phyloP scores from a whole-genome alignment of 1,140 invertebrate species.

The Sarcophaga bullata region DNA sequence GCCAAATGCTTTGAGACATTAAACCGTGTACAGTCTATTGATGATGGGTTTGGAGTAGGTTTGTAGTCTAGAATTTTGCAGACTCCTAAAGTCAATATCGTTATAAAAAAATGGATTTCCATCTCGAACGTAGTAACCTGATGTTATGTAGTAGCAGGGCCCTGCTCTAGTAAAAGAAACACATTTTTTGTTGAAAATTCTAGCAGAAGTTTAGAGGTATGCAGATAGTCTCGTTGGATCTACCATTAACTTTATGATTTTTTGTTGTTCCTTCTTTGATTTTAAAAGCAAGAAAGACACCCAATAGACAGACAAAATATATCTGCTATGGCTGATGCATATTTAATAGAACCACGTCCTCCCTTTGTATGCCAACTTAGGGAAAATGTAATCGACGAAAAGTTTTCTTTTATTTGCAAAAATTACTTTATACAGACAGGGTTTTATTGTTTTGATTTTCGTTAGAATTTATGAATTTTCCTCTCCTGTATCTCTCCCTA shows the following conservation, averaged over 20 bases:
- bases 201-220: background rate
- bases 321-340: background rate
- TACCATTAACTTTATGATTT: too few relatives aligned
- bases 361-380: background rate
- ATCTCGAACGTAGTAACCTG: too few relatives aligned
- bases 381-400: background rate
- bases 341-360: constrained; percentile 24
- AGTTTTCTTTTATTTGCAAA: background rate
- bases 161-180: too few relatives aligned
- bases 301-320: background rate
- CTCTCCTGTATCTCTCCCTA: background rate
- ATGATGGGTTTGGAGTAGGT: too few relatives aligned
- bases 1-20: too few relatives aligned
- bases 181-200: too few relatives aligned
- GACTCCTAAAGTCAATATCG: too few relatives aligned
- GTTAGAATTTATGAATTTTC: background rate
- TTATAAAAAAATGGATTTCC: too few relatives aligned
- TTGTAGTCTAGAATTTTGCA: too few relatives aligned
- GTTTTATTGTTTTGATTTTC: background rate
- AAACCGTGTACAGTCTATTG: too few relatives aligned
- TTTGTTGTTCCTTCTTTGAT: too few relatives aligned
- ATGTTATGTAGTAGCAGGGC: too few relatives aligned
- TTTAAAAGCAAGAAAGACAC: background rate
- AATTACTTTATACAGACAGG: background rate
- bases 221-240: background rate